phyloP scores from a whole-genome alignment of 2,113 vertebrate species.

The Columbina picui region DNA sequence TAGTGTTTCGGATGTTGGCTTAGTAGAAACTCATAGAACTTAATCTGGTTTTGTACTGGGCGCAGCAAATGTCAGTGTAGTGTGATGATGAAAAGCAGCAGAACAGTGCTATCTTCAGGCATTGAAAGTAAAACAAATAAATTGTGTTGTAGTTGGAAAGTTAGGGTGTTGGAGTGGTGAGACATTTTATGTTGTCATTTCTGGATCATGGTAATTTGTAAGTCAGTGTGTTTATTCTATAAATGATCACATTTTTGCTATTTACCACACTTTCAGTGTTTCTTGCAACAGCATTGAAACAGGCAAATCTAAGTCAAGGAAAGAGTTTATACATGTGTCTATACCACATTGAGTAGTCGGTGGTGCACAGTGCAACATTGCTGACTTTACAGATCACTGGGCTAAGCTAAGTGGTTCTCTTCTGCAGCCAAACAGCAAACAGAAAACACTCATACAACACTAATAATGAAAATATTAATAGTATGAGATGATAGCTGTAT shows the following conservation, averaged over 20 bases:
- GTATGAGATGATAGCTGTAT: background rate
- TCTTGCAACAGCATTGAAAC: background rate
- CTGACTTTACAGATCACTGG: background rate
- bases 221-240: background rate
- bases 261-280: background rate
- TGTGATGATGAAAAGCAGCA: background rate
- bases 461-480: background rate
- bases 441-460: background rate
- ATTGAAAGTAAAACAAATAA: background rate
- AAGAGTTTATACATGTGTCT: background rate
- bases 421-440: background rate
- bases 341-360: background rate
- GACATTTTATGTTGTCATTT: background rate
- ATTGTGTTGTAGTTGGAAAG: background rate
- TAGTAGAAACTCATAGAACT: background rate
- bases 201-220: background rate
- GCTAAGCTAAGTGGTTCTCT: background rate
- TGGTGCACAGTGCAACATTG: background rate
- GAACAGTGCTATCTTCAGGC: background rate
- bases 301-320: background rate
- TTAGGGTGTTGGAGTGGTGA: background rate
- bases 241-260: background rate
- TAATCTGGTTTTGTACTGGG: background rate
- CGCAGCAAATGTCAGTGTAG: background rate
- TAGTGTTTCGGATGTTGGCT: background rate